phyloP scores from a whole-genome alignment of 1,140 invertebrate species.

The Melipona quadrifasciata region DNA sequence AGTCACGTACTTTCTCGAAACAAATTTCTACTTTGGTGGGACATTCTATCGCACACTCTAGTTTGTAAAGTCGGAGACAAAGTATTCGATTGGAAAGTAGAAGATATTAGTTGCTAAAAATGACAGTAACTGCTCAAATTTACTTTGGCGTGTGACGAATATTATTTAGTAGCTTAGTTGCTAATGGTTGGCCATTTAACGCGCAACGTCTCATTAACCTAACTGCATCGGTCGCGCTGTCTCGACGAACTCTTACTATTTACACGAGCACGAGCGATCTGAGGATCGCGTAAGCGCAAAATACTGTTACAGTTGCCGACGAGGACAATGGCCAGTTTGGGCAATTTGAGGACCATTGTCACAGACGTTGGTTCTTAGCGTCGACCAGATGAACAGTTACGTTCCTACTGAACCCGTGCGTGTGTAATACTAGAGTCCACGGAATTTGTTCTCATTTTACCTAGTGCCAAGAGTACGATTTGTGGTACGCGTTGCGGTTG shows the following conservation, averaged over 20 bases:
- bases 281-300: too few species aligned
- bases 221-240: background rate
- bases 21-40: background rate
- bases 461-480: conserved; percentile 20
- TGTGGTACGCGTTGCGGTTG: conserved; percentile 31
- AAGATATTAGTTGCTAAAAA: too few species aligned
- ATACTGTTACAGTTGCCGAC: conserved; percentile 12
- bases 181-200: too few species aligned
- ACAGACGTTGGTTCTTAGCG: background rate
- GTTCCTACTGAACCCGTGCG: conserved; percentile 1
- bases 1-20: background rate
- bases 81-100: background rate
- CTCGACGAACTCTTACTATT: background rate
- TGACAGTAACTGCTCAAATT: too few species aligned
- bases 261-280: background rate
- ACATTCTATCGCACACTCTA: background rate
- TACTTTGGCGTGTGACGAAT: too few species aligned
- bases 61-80: too few species aligned
- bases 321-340: conserved; percentile 21
- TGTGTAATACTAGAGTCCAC: background rate
- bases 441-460: conserved; percentile 38
- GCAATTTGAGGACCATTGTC: conserved; percentile 39
- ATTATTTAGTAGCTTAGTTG: too few species aligned
- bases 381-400: conserved; percentile 48
- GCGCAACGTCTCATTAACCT: background rate